These are phyloP conservation scores for Thereva nobilitata DNA, from an alignment of 2,888 invertebrate genomes.

Conservation along the genomic window DNA sequence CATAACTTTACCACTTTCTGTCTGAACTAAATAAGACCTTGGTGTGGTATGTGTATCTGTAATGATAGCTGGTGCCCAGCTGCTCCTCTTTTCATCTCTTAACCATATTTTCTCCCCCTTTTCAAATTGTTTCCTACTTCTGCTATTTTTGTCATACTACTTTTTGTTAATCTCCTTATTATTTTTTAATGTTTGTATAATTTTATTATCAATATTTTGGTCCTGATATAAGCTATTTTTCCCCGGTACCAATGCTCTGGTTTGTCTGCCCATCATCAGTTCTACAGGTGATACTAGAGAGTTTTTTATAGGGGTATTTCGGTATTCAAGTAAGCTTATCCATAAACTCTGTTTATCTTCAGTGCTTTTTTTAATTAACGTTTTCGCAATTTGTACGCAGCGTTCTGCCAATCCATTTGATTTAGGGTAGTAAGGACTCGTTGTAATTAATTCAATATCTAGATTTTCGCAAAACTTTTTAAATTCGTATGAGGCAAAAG, in stretches of 20 bases:
- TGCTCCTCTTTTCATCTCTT: background rate
- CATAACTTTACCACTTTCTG: background rate
- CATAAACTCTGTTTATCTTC: constrained; percentile 6
- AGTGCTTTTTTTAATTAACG: constrained; percentile 15
- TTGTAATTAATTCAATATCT: constrained; percentile 41
- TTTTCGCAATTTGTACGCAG: constrained; percentile 26
- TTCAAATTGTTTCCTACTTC: background rate
- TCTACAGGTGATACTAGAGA: background rate
- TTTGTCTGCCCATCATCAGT: constrained; percentile 18
- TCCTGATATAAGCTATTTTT: background rate
- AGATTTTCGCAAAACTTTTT: constrained; percentile 42
- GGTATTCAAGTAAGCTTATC: constrained; percentile 13
- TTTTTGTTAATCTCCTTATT: constrained; percentile 21
- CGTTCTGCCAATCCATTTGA: constrained; percentile 21
- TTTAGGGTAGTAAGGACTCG: constrained; percentile 41
- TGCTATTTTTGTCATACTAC: constrained; percentile 15
- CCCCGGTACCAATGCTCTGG: constrained; percentile 12
- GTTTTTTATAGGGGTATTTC: constrained; percentile 30
- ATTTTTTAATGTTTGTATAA: background rate
- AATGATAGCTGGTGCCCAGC: background rate
- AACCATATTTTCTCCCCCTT: constrained; percentile 23
- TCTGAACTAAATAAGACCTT: constrained; percentile 9
- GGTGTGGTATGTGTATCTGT: background rate
- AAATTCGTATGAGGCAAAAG: constrained; percentile 44
- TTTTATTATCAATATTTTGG: background rate